Evolutionary conservation across 2,113 vertebrate species (phyloP).

Genomic region (Alouatta palliata): DNA sequence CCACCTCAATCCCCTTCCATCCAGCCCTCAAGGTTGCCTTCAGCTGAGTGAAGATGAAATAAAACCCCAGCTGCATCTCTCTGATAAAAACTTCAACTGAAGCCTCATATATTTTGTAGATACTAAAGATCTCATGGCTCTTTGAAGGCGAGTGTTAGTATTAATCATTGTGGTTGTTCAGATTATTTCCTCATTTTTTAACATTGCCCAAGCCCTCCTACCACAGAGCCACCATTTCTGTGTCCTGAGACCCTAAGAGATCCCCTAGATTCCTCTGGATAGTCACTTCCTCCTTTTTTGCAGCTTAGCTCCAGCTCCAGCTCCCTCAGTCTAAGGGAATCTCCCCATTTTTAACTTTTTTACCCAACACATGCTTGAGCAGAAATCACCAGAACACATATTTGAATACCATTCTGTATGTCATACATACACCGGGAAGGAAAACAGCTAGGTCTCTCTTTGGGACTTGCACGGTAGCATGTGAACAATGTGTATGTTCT

Average conservation of each 20-base stretch:
- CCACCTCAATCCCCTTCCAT: slow-evolving; percentile 40
- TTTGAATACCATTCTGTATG: not conserved
- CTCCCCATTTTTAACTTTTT: not conserved
- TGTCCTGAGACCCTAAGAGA: not conserved
- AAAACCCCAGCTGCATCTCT: slow-evolving; percentile 52
- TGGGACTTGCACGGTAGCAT: not conserved
- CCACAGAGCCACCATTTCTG: not conserved
- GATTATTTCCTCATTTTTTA: slow-evolving; percentile 63
- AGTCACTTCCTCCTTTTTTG: not conserved
- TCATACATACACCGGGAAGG: not conserved
- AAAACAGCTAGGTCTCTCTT: not conserved
- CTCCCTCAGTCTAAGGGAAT: not conserved
- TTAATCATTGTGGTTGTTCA: slow-evolving; percentile 58
- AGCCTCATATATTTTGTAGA: slow-evolving; percentile 63
- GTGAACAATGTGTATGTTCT: not conserved
- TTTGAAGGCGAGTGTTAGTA: slow-evolving; percentile 62
- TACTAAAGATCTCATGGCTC: slow-evolving; percentile 67
- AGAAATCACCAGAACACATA: not conserved
- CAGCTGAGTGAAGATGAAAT: slow-evolving; percentile 68
- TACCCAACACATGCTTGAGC: not conserved
- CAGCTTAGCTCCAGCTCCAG: not conserved
- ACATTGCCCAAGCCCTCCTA: not conserved
- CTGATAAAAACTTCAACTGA: slow-evolving; percentile 70
- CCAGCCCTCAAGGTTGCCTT: slow-evolving; percentile 62
- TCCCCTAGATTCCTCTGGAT: not conserved